phyloP scores from a whole-genome alignment of 2,888 invertebrate species.

The Tuta absoluta region DNA sequence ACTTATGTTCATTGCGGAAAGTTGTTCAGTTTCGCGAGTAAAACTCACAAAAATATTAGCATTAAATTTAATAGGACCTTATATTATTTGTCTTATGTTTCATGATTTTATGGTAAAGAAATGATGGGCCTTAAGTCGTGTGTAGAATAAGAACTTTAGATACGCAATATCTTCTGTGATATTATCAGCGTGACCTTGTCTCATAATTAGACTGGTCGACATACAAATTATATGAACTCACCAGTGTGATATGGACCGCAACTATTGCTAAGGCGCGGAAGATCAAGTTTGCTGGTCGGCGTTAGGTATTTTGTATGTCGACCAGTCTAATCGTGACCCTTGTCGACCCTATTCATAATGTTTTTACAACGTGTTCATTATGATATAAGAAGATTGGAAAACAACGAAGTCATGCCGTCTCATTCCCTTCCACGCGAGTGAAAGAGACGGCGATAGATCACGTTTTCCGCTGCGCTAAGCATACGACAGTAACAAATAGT shows the following conservation, averaged over 20 bases:
- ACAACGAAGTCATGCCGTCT: neutral
- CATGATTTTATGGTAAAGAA: slow-evolving; percentile 15
- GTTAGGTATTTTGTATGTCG: too few relatives aligned
- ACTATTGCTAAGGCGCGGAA: too few relatives aligned
- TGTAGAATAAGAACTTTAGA: neutral
- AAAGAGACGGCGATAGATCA: neutral
- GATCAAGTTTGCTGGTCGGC: too few relatives aligned
- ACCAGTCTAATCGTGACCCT: too few relatives aligned
- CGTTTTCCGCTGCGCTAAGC: neutral
- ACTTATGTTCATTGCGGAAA: too few relatives aligned
- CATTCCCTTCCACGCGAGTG: neutral
- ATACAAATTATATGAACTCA: too few relatives aligned
- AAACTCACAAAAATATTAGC: too few relatives aligned
- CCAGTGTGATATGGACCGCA: too few relatives aligned
- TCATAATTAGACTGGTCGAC: too few relatives aligned
- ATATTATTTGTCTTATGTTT: slow-evolving; percentile 28
- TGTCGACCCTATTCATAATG: neutral
- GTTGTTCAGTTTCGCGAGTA: too few relatives aligned
- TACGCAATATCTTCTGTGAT: neutral
- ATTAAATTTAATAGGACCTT: too few relatives aligned
- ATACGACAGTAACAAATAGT: neutral
- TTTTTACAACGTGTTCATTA: neutral
- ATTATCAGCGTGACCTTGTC: too few relatives aligned
- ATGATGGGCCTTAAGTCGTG: slow-evolving; percentile 20
- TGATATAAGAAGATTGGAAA: neutral